A percentile compares a stretch with the other conserved stretches of the same genome.
phyloP scores from a whole-genome alignment of 1,140 invertebrate species.

The Caenorhabditis remanei region DNA sequence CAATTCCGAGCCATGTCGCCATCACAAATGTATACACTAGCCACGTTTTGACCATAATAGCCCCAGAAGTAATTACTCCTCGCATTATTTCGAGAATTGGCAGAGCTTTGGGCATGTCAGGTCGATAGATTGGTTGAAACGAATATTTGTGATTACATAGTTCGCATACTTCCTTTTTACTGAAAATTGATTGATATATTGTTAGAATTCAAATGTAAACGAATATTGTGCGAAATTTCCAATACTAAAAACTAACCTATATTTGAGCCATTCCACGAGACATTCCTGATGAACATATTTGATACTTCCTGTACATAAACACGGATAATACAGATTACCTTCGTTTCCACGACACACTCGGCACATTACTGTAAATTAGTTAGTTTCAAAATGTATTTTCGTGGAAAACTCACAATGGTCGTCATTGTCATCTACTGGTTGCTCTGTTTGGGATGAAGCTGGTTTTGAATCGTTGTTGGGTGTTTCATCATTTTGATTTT shows the following conservation, averaged over 20 bases:
- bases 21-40: constrained; percentile 95
- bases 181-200: constrained; percentile 77
- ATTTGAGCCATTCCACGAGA: constrained; percentile 84
- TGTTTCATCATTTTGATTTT: not conserved
- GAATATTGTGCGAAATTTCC: not conserved
- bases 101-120: constrained; percentile 96
- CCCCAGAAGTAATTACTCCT: constrained; percentile 83
- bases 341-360: constrained; percentile 96
- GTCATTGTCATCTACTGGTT: not conserved
- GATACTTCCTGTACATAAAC: constrained; percentile 97
- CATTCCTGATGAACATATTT: constrained; percentile 96
- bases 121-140: constrained; percentile 98
- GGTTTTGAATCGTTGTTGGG: not conserved
- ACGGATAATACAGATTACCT: constrained; percentile 93
- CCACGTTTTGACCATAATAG: constrained; percentile 93
- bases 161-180: constrained; percentile 98
- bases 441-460: not conserved
- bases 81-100: constrained; percentile 90
- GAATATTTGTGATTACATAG: constrained; percentile 96
- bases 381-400: too few species aligned
- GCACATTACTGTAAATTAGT: constrained; percentile 86
- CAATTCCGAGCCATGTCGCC: constrained; percentile 94
- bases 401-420: constrained; percentile 5
- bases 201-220: too few species aligned
- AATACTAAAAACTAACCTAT: constrained; percentile 78